A percentile compares a stretch with the other conserved stretches of the same genome.
phyloP scores from a whole-genome alignment of 2,797 vertebrate species.

The Hipposideros larvatus region DNA sequence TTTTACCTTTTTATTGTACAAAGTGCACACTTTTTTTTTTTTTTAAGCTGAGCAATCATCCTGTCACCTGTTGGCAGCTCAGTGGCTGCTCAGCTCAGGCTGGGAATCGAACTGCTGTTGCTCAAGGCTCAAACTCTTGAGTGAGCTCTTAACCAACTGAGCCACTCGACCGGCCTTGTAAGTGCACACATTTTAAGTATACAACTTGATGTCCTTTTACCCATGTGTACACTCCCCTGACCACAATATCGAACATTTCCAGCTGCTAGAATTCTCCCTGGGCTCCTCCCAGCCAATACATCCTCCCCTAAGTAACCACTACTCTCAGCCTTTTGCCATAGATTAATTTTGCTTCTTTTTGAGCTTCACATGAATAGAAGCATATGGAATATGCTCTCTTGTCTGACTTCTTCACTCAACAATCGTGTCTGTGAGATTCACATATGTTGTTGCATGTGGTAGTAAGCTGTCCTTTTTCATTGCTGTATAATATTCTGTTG shows the following conservation, averaged over 20 bases:
- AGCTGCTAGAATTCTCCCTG: neutral
- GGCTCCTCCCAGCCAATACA: too few relatives aligned
- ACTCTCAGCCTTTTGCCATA: neutral
- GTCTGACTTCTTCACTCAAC: neutral
- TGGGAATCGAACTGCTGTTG: too few relatives aligned
- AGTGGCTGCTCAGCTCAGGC: too few relatives aligned
- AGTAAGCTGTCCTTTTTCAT: neutral
- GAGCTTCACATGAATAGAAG: neutral
- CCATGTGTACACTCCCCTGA: neutral
- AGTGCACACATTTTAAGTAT: neutral
- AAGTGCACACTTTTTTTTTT: neutral
- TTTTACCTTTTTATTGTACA: neutral
- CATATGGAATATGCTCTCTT: neutral
- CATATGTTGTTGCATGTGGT: fast-evolving
- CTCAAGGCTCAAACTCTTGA: too few relatives aligned
- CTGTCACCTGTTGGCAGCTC: too few relatives aligned
- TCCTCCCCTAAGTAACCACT: neutral
- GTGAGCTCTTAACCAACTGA: too few relatives aligned
- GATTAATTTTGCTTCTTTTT: neutral
- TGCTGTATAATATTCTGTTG: neutral
- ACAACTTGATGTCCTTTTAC: neutral
- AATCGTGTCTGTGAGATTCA: neutral
- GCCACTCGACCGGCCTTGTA: neutral
- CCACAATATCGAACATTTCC: neutral
- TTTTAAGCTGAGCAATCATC: too few relatives aligned